phyloP scores from a whole-genome alignment of 2,888 invertebrate genomes.

The Amiota communis region DNA sequence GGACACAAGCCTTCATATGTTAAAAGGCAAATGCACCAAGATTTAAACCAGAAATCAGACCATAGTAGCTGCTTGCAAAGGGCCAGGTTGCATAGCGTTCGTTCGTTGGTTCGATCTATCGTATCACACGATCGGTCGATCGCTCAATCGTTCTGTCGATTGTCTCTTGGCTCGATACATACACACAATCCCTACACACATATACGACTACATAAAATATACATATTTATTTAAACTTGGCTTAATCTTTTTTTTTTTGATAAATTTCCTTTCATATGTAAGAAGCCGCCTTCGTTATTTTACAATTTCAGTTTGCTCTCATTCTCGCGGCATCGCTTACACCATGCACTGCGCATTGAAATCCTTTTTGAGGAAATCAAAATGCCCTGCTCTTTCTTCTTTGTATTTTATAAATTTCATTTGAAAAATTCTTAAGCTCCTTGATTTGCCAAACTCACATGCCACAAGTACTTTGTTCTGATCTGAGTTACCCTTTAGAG shows the following conservation, averaged over 20 bases:
- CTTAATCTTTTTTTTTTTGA: no score
- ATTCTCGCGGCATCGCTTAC: not conserved
- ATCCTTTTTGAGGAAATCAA: no score
- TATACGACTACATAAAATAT: conserved; percentile 12
- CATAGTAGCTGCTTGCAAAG: conserved; percentile 29
- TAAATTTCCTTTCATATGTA: not conserved
- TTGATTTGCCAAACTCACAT: not conserved
- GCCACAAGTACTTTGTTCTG: conserved; percentile 3
- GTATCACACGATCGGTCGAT: not conserved
- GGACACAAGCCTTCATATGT: conserved; percentile 29
- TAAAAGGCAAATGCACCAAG: conserved; percentile 10
- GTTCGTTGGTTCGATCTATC: not conserved
- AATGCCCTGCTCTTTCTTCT: not conserved
- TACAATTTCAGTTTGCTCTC: no score
- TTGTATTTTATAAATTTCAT: not conserved
- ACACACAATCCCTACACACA: not conserved
- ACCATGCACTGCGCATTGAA: not conserved
- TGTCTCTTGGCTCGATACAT: not conserved
- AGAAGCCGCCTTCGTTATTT: not conserved
- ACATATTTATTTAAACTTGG: conserved; percentile 10
- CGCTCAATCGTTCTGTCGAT: conserved; percentile 33
- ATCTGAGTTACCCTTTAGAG: not conserved
- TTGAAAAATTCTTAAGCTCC: not conserved
- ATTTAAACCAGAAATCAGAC: conserved; percentile 17
- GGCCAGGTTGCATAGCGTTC: conserved; percentile 11